phyloP scores from a whole-genome alignment of 2,113 vertebrate genomes.

The Osmerus mordax region DNA sequence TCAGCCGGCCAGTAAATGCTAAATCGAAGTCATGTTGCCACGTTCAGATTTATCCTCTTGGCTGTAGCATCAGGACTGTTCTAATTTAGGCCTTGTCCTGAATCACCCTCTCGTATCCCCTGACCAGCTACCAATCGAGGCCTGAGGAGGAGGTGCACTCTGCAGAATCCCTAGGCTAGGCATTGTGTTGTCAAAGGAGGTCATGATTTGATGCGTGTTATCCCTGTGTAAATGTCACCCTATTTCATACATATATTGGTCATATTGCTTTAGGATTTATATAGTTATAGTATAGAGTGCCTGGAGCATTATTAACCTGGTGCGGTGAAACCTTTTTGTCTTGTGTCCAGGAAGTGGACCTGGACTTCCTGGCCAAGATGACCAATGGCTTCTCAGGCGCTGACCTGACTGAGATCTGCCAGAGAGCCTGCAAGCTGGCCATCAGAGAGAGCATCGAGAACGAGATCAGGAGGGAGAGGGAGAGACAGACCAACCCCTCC shows the following conservation, averaged over 20 bases:
- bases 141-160: no score
- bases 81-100: no score
- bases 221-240: no score
- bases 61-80: no score
- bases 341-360: slow-evolving; percentile 76
- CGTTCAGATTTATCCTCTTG: no score
- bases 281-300: neutral
- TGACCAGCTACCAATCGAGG: no score
- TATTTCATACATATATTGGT: neutral
- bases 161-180: no score
- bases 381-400: slow-evolving; percentile 89
- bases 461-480: slow-evolving; percentile 83
- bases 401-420: slow-evolving; percentile 86
- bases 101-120: no score
- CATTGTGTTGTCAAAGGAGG: no score
- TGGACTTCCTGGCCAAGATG: slow-evolving; percentile 88
- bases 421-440: slow-evolving; percentile 86
- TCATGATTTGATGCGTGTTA: no score
- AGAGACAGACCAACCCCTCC: slow-evolving; percentile 86
- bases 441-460: slow-evolving; percentile 88
- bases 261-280: neutral
- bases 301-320: neutral
- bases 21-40: no score
- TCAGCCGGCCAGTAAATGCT: no score
- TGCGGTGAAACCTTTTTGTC: neutral